A percentile compares a stretch with the other conserved stretches of the same genome.
Evolutionary conservation across 2,888 invertebrate genomes (phyloP).

Genomic region (Acrocera orbiculus): DNA sequence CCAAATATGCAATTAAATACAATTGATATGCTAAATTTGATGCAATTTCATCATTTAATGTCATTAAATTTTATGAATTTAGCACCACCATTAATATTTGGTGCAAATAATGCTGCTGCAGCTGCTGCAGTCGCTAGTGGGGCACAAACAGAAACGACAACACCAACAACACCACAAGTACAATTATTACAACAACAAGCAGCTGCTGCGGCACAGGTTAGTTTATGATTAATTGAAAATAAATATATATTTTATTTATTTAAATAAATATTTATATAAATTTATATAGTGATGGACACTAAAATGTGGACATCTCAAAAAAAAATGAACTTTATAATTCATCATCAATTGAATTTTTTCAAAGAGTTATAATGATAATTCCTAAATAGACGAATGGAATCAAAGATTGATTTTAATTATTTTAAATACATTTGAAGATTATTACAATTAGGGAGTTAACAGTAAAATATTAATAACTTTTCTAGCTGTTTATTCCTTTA

Average conservation of each 20-base stretch:
- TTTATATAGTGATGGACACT: too few species aligned
- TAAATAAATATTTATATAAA: too few species aligned
- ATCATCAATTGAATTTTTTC: background rate
- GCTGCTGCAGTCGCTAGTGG: slow-evolving; percentile 31
- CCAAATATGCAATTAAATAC: slow-evolving; percentile 56
- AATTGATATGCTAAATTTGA: slow-evolving; percentile 67
- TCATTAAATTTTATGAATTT: slow-evolving; percentile 87
- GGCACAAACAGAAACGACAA: slow-evolving; percentile 36
- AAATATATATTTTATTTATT: too few species aligned
- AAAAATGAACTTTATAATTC: too few species aligned
- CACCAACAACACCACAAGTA: slow-evolving; percentile 8
- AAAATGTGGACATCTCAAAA: too few species aligned
- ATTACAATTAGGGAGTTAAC: too few species aligned
- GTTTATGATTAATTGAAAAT: background rate
- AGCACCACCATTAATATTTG: slow-evolving; percentile 54
- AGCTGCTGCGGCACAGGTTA: slow-evolving; percentile 14
- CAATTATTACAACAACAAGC: slow-evolving; percentile 22
- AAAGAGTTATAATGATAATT: background rate
- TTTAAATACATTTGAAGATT: too few species aligned
- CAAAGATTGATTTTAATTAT: too few species aligned
- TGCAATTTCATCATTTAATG: slow-evolving; percentile 82
- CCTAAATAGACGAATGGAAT: background rate
- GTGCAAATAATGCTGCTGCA: slow-evolving; percentile 21
- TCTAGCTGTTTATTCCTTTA: too few species aligned
- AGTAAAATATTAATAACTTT: too few species aligned